A percentile compares a stretch with the other conserved stretches of the same genome.
Conservation (phyloP, 2,888 invertebrate species). For the Ptychoptera contaminata region DNA sequence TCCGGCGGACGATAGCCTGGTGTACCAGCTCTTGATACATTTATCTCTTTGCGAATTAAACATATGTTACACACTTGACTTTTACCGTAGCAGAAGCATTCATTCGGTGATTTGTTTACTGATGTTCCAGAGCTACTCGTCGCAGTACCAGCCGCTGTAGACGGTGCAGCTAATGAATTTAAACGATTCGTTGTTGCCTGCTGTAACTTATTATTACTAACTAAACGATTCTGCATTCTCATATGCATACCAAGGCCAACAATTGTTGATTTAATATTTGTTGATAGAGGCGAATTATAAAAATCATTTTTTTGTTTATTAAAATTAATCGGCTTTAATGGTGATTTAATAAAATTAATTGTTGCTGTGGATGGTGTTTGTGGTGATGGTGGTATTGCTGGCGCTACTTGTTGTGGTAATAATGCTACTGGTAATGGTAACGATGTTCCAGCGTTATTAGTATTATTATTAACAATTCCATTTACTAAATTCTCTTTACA, state of each 20-base stretch:
- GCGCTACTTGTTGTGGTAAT: neutral
- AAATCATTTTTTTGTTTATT: slow-evolving; percentile 7
- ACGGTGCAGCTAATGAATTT: neutral
- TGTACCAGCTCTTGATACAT: slow-evolving; percentile 73
- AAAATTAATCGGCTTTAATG: slow-evolving; percentile 21
- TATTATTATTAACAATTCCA: too few species aligned
- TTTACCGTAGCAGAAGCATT: slow-evolving; percentile 53
- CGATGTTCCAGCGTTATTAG: neutral
- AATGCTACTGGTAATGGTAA: neutral
- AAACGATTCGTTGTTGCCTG: slow-evolving; percentile 1
- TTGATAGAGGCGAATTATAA: slow-evolving; percentile 10
- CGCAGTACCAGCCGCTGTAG: neutral
- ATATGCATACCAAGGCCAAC: slow-evolving; percentile 13
- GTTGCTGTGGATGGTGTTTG: neutral
- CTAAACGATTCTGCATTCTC: slow-evolving; percentile 12
- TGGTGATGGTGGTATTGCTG: neutral
- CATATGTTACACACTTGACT: slow-evolving; percentile 54
- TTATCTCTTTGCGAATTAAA: slow-evolving; percentile 42
- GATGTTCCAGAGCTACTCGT: slow-evolving; percentile 5
- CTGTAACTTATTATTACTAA: neutral
- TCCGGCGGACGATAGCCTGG: slow-evolving; percentile 83
- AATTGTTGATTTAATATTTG: slow-evolving; percentile 15
- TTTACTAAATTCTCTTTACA: too few species aligned
- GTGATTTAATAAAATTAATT: slow-evolving; percentile 7
- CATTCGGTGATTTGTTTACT: slow-evolving; percentile 11